Percentiles rank a stretch among this genome's conserved stretches.
These are phyloP conservation scores for Phalera bucephala DNA, from an alignment of 2,888 invertebrate species.

Conservation along the genomic window DNA sequence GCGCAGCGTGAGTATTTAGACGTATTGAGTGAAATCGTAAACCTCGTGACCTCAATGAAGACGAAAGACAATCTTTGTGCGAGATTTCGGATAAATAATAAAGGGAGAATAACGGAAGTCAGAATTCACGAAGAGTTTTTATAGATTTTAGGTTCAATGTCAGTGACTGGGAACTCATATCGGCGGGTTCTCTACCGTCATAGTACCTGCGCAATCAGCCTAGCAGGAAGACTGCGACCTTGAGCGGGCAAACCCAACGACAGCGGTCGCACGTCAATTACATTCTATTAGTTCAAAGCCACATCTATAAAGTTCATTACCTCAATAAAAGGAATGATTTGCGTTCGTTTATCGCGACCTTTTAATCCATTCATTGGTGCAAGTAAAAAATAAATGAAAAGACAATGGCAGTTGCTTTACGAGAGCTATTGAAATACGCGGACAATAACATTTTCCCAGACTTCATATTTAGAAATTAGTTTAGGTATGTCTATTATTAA, in stretches of 20 bases:
- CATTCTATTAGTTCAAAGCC: conserved; percentile 76
- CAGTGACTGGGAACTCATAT: no score
- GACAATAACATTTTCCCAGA: conserved; percentile 8
- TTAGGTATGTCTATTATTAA: conserved; percentile 9
- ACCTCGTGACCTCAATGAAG: conserved; percentile 66
- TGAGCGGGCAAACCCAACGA: conserved; percentile 46
- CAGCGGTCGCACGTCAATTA: conserved; percentile 72
- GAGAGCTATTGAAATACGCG: conserved; percentile 6
- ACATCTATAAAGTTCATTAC: conserved; percentile 74
- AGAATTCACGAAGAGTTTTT: conserved; percentile 7
- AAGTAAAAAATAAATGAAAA: conserved; percentile 17
- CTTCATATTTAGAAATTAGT: conserved; percentile 9
- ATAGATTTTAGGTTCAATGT: no score
- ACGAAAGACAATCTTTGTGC: conserved; percentile 38
- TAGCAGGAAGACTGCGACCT: conserved; percentile 55
- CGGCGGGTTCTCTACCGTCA: no score
- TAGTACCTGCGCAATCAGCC: conserved; percentile 25
- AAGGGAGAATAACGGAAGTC: conserved; percentile 41
- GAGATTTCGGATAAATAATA: conserved; percentile 26
- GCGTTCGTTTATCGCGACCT: conserved; percentile 46
- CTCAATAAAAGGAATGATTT: conserved; percentile 58
- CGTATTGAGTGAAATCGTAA: conserved; percentile 68
- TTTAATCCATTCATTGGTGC: conserved; percentile 31
- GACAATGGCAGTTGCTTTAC: conserved; percentile 4
- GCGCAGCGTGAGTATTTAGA: conserved; percentile 47